Percentiles rank a stretch among this genome's conserved stretches.
Conservation (phyloP, 2,797 vertebrate genomes). For the Phyllotis vaccarum region DNA sequence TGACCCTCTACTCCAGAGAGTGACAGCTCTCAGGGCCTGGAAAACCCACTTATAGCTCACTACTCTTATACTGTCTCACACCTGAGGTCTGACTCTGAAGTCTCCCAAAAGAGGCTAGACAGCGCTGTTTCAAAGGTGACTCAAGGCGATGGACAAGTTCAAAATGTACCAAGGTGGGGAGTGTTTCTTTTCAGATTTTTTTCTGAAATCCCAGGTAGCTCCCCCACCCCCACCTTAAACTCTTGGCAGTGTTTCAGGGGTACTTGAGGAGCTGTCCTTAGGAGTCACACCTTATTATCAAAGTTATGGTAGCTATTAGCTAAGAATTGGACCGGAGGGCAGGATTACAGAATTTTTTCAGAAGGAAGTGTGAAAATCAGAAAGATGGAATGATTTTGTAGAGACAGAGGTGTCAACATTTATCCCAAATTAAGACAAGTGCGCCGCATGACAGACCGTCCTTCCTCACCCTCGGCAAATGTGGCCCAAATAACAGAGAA, state of each 20-base stretch:
- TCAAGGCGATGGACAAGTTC: not conserved
- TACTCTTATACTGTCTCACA: not conserved
- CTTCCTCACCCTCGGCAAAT: slow-evolving; percentile 63
- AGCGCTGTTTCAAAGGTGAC: not conserved
- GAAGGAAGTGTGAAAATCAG: slow-evolving; percentile 76
- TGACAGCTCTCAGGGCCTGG: slow-evolving; percentile 66
- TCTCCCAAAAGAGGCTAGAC: not conserved
- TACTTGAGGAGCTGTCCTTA: not conserved
- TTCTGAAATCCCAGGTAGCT: slow-evolving; percentile 19
- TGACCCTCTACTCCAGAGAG: slow-evolving; percentile 8
- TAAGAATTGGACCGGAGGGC: slow-evolving; percentile 66
- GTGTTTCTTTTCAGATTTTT: not conserved
- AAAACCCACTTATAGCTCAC: not conserved
- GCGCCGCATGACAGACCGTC: not conserved
- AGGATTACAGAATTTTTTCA: slow-evolving; percentile 70
- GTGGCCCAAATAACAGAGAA: slow-evolving; percentile 47
- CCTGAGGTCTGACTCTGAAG: not conserved
- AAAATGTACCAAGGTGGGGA: not conserved
- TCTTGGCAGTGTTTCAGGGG: slow-evolving; percentile 39
- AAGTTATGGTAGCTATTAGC: slow-evolving; percentile 59
- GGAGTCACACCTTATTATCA: slow-evolving; percentile 66
- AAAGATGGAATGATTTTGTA: slow-evolving; percentile 70
- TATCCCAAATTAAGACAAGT: slow-evolving; percentile 41
- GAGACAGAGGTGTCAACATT: slow-evolving; percentile 36
- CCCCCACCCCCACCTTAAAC: not conserved